Conservation (phyloP, 2,797 vertebrate genomes). For the Sebastes melanostomus region DNA sequence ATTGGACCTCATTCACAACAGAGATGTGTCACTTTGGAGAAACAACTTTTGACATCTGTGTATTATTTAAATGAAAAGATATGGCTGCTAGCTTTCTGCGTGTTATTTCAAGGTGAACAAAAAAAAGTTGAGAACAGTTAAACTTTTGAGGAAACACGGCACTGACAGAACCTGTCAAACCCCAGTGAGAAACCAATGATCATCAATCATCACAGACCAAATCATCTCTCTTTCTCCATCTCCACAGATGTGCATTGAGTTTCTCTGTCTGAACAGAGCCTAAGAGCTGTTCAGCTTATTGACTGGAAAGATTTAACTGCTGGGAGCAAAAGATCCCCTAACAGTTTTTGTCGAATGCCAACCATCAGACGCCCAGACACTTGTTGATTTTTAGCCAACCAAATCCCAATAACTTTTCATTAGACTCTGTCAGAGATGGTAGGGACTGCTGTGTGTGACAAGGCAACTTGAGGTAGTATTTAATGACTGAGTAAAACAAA, state of each 20-base stretch:
- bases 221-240: background rate
- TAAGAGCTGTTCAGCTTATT: background rate
- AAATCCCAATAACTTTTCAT: background rate
- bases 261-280: background rate
- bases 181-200: conserved; percentile 12
- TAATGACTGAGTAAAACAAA: background rate
- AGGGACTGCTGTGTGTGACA: background rate
- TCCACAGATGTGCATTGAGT: background rate
- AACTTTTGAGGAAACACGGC: background rate
- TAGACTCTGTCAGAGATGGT: background rate
- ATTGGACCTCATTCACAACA: background rate
- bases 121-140: background rate
- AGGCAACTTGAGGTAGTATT: background rate
- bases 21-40: background rate
- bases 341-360: background rate
- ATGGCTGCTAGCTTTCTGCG: background rate
- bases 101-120: background rate
- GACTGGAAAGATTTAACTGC: background rate
- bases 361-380: background rate
- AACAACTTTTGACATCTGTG: background rate
- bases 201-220: conserved; percentile 16
- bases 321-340: background rate
- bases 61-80: background rate
- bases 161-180: conserved; percentile 25
- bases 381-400: background rate